Evolutionary conservation across 1,140 invertebrate species (phyloP).

Genomic region (Propsilocerus akamusi): DNA sequence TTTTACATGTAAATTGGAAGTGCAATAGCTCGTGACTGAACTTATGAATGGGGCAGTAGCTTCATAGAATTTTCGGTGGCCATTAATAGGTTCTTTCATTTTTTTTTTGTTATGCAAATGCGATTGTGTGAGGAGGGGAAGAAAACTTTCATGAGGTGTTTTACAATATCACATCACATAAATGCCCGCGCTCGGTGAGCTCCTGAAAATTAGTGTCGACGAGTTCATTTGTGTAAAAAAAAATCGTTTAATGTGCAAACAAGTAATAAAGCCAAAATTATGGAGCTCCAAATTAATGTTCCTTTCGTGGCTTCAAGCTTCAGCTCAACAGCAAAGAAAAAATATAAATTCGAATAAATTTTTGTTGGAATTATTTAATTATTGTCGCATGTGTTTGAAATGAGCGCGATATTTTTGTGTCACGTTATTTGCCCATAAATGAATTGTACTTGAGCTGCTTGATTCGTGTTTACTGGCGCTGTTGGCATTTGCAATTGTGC

Average conservation of each 20-base stretch:
- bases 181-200: no score
- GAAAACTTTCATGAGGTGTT: no score
- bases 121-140: no score
- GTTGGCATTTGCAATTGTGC: not conserved
- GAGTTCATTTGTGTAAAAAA: not conserved
- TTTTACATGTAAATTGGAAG: not conserved
- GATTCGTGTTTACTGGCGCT: no score
- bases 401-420: not conserved
- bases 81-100: not conserved
- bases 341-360: not conserved
- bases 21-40: not conserved
- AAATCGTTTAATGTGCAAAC: constrained; percentile 3
- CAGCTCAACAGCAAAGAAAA: not conserved
- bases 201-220: constrained; percentile 3
- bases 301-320: not conserved
- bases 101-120: not conserved
- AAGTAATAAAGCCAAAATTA: not conserved
- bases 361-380: not conserved
- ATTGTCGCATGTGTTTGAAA: not conserved
- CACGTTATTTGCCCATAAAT: not conserved
- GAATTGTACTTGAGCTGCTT: no score
- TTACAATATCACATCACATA: no score
- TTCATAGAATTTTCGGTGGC: not conserved
- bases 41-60: not conserved
- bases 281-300: not conserved